phyloP scores from a whole-genome alignment of 2,888 invertebrate species.

The Dorcus hopei region DNA sequence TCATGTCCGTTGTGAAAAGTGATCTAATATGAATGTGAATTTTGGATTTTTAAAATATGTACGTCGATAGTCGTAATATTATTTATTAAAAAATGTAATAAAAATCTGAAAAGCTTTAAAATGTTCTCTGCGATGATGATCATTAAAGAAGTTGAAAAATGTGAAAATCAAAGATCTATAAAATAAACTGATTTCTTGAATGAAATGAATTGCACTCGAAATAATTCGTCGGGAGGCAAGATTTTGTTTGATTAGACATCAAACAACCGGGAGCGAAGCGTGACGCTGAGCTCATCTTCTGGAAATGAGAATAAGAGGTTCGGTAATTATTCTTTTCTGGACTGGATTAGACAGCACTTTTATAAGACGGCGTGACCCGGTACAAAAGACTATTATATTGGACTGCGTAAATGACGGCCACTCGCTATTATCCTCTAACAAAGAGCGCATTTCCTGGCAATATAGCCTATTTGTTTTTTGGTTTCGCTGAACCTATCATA shows the following conservation, averaged over 20 bases:
- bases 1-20: no score
- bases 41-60: no score
- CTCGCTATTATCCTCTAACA: constrained; percentile 24
- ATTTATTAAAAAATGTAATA: no score
- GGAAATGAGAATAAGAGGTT: constrained; percentile 24
- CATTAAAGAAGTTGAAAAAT: no score
- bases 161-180: constrained; percentile 19
- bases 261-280: constrained; percentile 6
- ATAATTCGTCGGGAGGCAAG: not conserved
- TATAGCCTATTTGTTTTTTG: constrained; percentile 20
- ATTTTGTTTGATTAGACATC: constrained; percentile 1
- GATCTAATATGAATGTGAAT: no score
- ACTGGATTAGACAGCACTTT: constrained; percentile 35
- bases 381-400: constrained; percentile 31
- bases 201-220: no score
- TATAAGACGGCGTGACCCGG: constrained; percentile 25
- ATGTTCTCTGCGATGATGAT: no score
- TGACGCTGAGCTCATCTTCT: constrained; percentile 1
- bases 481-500: not conserved
- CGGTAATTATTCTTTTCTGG: constrained; percentile 33
- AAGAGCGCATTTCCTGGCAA: constrained; percentile 5
- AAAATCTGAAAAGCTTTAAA: no score
- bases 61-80: no score
- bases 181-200: constrained; percentile 28
- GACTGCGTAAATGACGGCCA: constrained; percentile 32